Evolutionary conservation across 2,888 invertebrate genomes (phyloP).

Genomic region (Leptinotarsa tumamoca): DNA sequence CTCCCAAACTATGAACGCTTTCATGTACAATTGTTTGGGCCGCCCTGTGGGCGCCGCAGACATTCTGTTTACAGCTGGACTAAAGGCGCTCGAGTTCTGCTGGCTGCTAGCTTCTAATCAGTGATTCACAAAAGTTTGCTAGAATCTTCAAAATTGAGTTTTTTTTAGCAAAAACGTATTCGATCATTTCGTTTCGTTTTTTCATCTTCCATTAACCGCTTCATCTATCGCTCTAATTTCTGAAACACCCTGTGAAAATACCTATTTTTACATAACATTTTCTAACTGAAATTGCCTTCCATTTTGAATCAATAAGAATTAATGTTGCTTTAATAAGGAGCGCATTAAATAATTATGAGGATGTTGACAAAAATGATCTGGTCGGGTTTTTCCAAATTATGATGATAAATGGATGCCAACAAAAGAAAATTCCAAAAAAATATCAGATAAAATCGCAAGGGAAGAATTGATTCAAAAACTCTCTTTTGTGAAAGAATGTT

Average conservation of each 20-base stretch:
- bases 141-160: too few species aligned
- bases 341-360: neutral
- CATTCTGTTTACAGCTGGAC: neutral
- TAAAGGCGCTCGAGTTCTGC: neutral
- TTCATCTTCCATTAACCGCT: neutral
- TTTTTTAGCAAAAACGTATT: too few species aligned
- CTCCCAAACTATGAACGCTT: neutral
- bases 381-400: constrained; percentile 6
- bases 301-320: too few species aligned
- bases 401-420: constrained; percentile 15
- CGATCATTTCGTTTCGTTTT: neutral
- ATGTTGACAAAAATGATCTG: constrained; percentile 9
- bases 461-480: constrained; percentile 27
- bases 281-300: neutral
- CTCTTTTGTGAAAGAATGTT: constrained; percentile 14
- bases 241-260: neutral
- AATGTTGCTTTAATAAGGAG: neutral
- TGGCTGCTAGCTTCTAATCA: neutral
- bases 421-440: constrained; percentile 12
- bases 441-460: constrained; percentile 6
- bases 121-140: neutral
- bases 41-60: neutral
- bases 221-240: neutral
- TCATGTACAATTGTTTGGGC: neutral
- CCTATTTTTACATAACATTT: neutral